Evolutionary conservation across 2,888 invertebrate species (phyloP), one percentile per base, ranked within the genome.

Genomic region (Campoletis raptor): DNA sequence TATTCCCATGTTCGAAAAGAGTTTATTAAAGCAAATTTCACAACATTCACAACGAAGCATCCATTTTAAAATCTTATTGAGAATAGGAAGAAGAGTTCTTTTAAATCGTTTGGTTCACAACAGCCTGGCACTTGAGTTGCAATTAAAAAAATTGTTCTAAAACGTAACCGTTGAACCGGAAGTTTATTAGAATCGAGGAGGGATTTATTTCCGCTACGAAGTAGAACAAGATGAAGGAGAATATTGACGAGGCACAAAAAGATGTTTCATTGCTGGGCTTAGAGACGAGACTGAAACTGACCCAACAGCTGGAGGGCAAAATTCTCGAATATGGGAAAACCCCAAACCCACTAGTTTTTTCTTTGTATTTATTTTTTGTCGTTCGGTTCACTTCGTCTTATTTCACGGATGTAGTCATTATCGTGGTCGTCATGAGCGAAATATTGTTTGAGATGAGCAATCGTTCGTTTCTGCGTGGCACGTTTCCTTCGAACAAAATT

Each of bases 391-490:
- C 69, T 4, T 24, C 21, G 36, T 61, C 15, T 21, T 48, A 42
- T 61, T 45, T 78, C 37, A 42, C 81, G 64, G 18, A 66, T 42
- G 40, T 57, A 57, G 67, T 54, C 81, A 73, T 72, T 37, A 37
- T 70, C 48, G 78, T 80, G 48, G n/a, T 72, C 52, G 79, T 61
- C 36, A 24, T 24, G 48, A 66, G 48, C 45, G 36, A 42, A 45
- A 79, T 74, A 87, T 87, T 85, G 80, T 83, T 83, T 85, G 80
- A 72, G 85, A 85, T 85, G 82, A 85, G 85, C 85, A 80, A 85
- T 86, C 82, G 82, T 66, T 54, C 66, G 70, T 61, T 67, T 74
- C 79, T 69, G 57, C 74, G 24, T 64, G 82, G 66, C 80, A 81
- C 78, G 74, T 70, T 81, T 85, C 72, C 79, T 48, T 66, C 70